Evolutionary conservation across 2,113 vertebrate genomes (phyloP).

Genomic region (pig (Sus scrofa)): T2T-Sscrofa CM000813.6:141862501-141863000

Average conservation of each 20-base stretch:
- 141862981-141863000: not conserved
- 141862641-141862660: not conserved
- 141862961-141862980: not conserved
- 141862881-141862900: not conserved
- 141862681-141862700: not conserved
- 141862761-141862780: not conserved
- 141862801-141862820: not conserved
- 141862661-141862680: not conserved
- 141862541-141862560: not conserved
- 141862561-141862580: not conserved
- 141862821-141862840: not conserved
- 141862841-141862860: constrained; percentile 37
- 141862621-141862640: not conserved
- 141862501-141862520: not conserved
- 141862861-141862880: constrained; percentile 32
- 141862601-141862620: not conserved
- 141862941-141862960: not conserved
- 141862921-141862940: not conserved
- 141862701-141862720: not conserved
- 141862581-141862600: not conserved
- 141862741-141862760: not conserved
- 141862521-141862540: not conserved
- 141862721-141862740: not conserved
- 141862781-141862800: not conserved
- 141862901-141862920: constrained; percentile 37